Conservation (phyloP, 2,797 vertebrate genomes). For the Alauda arvensis region DNA sequence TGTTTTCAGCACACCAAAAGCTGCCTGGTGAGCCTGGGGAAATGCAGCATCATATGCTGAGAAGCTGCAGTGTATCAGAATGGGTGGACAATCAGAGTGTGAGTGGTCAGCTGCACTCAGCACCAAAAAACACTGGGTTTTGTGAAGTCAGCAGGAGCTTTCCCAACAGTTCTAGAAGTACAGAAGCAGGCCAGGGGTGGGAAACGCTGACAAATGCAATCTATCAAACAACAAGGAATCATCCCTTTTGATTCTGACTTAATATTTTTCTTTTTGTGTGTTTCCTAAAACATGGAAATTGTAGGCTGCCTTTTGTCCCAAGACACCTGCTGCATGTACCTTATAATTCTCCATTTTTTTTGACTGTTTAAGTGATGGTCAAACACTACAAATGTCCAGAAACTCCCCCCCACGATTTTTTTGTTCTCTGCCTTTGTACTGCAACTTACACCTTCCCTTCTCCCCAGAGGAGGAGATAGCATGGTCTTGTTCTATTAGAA, state of each 20-base stretch:
- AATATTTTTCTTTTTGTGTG: neutral
- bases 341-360: neutral
- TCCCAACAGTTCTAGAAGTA: neutral
- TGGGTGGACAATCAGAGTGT: neutral
- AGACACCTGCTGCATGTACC: neutral
- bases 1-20: neutral
- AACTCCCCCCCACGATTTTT: neutral
- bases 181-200: neutral
- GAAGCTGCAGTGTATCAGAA: neutral
- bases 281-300: neutral
- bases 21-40: neutral
- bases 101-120: neutral
- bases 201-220: neutral
- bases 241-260: neutral
- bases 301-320: neutral
- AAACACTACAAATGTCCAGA: neutral
- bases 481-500: neutral
- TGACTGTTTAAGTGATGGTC: neutral
- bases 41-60: neutral
- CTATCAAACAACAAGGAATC: neutral
- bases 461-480: neutral
- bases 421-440: neutral
- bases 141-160: slow-evolving; percentile 8
- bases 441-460: neutral
- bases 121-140: neutral